Evolutionary conservation across 2,113 vertebrate genomes (phyloP).

Genomic region (Orycteropus afer): DNA sequence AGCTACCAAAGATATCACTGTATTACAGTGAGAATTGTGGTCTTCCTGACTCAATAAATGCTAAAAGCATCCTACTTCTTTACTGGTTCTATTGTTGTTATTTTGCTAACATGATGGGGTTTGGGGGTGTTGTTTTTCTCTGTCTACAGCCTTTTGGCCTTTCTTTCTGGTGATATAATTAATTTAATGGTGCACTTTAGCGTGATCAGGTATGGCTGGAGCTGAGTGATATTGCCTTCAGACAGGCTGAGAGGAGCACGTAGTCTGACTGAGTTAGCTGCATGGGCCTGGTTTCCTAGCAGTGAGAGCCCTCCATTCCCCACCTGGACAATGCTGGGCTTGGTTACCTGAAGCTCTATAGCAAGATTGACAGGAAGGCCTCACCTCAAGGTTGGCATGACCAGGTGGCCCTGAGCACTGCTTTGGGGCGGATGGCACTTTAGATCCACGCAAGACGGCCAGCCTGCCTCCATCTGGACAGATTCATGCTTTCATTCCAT

Average conservation of each 20-base stretch:
- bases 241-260: background rate
- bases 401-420: background rate
- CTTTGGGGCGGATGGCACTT: background rate
- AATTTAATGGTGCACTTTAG: slow-evolving; percentile 45
- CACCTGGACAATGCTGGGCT: background rate
- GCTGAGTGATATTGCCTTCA: background rate
- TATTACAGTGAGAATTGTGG: slow-evolving; percentile 49
- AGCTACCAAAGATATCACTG: slow-evolving; percentile 57
- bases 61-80: slow-evolving; percentile 69
- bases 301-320: background rate
- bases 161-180: slow-evolving; percentile 71
- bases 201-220: slow-evolving; percentile 47
- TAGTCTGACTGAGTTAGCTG: fast-evolving
- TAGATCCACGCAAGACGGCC: background rate
- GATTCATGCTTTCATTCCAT: background rate
- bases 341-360: background rate
- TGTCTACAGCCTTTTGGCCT: slow-evolving; percentile 75
- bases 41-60: slow-evolving; percentile 66
- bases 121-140: slow-evolving; percentile 73
- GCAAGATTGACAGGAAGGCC: background rate
- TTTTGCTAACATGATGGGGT: slow-evolving; percentile 73
- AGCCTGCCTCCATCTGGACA: background rate
- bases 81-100: slow-evolving; percentile 71
- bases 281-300: background rate
- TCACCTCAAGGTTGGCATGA: background rate